Percentiles rank a stretch among this genome's conserved stretches.
Evolutionary conservation across 1,140 invertebrate species (phyloP).

Genomic region (Periplaneta americana): DNA sequence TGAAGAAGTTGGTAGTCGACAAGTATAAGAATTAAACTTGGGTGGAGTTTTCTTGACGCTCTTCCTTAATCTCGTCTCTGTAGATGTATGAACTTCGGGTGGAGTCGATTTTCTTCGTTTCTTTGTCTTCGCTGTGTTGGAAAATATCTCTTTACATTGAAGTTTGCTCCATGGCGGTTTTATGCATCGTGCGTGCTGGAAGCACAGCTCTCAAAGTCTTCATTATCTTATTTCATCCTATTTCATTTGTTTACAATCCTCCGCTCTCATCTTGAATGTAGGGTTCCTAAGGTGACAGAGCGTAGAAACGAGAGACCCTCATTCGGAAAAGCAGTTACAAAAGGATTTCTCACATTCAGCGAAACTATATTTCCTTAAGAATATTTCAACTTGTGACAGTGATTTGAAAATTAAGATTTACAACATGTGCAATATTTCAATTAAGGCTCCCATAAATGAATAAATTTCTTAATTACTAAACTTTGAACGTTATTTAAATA

Average conservation of each 20-base stretch:
- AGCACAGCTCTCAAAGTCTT: neutral
- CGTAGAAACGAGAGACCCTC: neutral
- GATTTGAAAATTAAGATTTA: neutral
- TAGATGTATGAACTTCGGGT: neutral
- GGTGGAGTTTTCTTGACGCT: neutral
- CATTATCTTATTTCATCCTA: neutral
- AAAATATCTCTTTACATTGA: neutral
- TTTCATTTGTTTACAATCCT: neutral
- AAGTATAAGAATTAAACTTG: neutral
- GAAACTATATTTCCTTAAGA: neutral
- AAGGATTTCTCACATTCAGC: neutral
- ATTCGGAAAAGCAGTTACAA: neutral
- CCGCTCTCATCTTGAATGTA: neutral
- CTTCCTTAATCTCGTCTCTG: neutral
- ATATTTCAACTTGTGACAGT: neutral
- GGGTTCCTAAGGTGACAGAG: neutral
- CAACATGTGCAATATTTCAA: neutral
- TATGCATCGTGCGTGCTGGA: neutral
- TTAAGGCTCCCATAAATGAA: neutral
- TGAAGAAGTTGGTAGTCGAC: neutral
- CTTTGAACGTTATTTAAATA: too few relatives aligned
- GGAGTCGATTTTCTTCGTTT: neutral
- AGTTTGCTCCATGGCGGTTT: neutral
- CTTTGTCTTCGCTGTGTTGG: neutral
- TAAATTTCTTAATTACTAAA: too few relatives aligned